Evolutionary conservation across 2,113 vertebrate genomes (phyloP).

Genomic region (Promerops cafer): DNA sequence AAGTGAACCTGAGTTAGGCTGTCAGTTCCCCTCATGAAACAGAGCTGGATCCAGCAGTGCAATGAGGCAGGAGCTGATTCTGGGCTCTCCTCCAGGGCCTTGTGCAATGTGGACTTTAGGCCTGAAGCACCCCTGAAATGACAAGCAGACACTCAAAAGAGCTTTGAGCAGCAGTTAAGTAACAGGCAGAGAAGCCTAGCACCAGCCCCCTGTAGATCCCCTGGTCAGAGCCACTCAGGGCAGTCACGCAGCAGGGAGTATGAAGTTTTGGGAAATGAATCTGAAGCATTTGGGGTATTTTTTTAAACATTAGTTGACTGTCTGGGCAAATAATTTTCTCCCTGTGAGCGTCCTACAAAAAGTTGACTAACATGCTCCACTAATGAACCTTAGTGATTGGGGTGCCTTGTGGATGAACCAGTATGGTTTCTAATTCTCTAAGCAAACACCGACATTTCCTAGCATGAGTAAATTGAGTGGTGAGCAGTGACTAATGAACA

Average conservation of each 20-base stretch:
- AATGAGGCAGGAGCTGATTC: not conserved
- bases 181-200: not conserved
- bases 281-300: not conserved
- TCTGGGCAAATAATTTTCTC: not conserved
- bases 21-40: not conserved
- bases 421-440: not conserved
- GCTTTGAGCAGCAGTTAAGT: not conserved
- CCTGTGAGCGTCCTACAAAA: not conserved
- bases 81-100: not conserved
- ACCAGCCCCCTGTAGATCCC: not conserved
- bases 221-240: not conserved
- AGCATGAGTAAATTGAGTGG: not conserved
- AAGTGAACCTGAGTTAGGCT: not conserved
- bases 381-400: not conserved
- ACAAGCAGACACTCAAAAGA: not conserved
- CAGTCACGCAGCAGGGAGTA: not conserved
- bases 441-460: not conserved
- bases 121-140: not conserved
- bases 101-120: not conserved
- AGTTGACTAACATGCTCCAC: not conserved
- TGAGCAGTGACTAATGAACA: slow-evolving; percentile 55
- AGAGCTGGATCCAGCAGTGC: not conserved
- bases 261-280: not conserved
- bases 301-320: not conserved
- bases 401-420: not conserved